These are phyloP conservation scores for Fistularia commersonii DNA, from an alignment of 2,797 vertebrate genomes.

Conservation along the genomic window DNA sequence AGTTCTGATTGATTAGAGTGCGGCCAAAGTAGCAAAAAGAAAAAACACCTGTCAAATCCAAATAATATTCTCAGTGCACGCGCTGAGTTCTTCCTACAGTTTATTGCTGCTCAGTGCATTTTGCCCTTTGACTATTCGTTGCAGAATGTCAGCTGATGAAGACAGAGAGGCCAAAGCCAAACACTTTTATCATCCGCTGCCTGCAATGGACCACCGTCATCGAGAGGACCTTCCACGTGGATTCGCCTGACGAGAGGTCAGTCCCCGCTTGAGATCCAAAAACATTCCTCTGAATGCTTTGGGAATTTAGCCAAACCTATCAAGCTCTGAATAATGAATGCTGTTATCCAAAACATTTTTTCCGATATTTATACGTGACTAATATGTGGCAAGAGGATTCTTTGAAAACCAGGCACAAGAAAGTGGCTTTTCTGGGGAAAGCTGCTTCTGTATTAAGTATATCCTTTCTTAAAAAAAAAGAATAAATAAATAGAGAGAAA, in stretches of 20 bases:
- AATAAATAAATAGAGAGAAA: no score
- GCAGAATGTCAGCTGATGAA: constrained; percentile 98
- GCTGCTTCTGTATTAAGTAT: neutral
- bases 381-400: neutral
- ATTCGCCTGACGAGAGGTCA: constrained; percentile 93
- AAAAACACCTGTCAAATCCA: no score
- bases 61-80: no score
- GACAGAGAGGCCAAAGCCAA: constrained; percentile 96
- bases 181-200: constrained; percentile 98
- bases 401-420: neutral
- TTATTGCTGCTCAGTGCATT: no score
- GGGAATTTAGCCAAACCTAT: no score
- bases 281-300: no score
- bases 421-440: neutral
- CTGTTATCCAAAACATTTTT: no score
- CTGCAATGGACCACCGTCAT: constrained; percentile 98
- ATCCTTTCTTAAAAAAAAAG: no score
- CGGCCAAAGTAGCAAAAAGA: no score
- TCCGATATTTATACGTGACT: neutral
- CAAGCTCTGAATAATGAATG: no score
- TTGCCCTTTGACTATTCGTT: constrained; percentile 17
- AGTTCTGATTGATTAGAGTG: no score
- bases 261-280: constrained; percentile 17
- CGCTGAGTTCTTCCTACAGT: no score
- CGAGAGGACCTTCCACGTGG: constrained; percentile 95